These are phyloP conservation scores for Gopherus flavomarginatus DNA, from an alignment of 2,113 vertebrate species.

Conservation along the genomic window DNA sequence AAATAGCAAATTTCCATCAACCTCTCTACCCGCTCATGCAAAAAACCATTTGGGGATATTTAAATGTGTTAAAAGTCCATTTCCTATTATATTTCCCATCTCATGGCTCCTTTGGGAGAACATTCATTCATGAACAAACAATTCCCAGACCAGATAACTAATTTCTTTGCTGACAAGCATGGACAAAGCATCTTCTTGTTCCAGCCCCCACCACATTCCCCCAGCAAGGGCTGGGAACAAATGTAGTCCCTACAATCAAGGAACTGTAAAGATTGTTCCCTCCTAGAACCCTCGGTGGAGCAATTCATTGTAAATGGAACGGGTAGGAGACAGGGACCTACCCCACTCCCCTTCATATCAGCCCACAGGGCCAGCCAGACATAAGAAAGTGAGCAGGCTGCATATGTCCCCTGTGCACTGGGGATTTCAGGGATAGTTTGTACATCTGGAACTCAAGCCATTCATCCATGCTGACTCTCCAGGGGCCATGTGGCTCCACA, in stretches of 20 bases:
- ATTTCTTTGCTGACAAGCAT: constrained; percentile 5
- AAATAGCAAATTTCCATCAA: constrained; percentile 69
- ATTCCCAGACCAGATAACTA: constrained; percentile 66
- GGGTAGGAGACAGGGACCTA: not conserved
- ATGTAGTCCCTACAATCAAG: not conserved
- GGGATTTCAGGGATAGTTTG: not conserved
- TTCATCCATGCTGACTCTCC: not conserved
- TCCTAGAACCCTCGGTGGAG: not conserved
- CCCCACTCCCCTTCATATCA: not conserved
- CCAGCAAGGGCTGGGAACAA: not conserved
- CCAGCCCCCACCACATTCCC: not conserved
- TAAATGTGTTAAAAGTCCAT: constrained; percentile 55
- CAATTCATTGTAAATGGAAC: not conserved
- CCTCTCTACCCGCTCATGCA: not conserved
- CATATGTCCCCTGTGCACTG: not conserved
- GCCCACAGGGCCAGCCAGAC: not conserved
- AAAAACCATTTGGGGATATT: constrained; percentile 55
- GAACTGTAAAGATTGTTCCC: not conserved
- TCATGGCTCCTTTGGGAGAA: constrained; percentile 72
- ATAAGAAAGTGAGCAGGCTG: not conserved
- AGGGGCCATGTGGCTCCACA: not conserved
- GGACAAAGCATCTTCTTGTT: not conserved
- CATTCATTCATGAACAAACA: constrained; percentile 63
- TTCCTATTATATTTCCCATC: constrained; percentile 74
- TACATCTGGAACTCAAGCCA: not conserved